Base-by-base conservation (phyloP, 1,140 invertebrate genomes). In the Gonatopus flavifemur region DNA sequence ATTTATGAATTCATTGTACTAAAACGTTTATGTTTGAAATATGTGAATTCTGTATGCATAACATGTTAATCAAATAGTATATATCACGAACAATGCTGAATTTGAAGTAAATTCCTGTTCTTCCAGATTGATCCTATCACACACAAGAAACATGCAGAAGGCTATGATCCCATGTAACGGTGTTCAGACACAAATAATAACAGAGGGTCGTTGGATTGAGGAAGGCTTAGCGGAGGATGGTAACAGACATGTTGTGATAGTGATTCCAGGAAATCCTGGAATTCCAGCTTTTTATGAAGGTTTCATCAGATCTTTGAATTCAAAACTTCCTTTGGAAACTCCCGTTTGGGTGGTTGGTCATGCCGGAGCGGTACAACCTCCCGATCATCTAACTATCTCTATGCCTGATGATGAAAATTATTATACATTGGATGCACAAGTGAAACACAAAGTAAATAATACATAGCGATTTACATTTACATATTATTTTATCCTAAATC, bases 261-360 rank as follows among this genome's bases (percentile, higher is more conserved):
- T 82, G 13, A 82, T 87, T 57, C 77, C 82, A 61, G 90, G 88
- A 16, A 90, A 91, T 74, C 88, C 89, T 32, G 81, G 81, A 2
- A 51, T 88, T 15, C 81, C 87, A 7, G 80, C 82, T 35, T 92
- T 86, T 69, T 93, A 94, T 64, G 79, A 82, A 21, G 77, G 81
- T 60, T 93, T 93, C 64, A 80, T 87, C 45, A 72, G 81, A 49
- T 66, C 75, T 1, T 38, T 93, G 1, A 83, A 88, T 60, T 58
- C 76, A 30, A 77, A 79, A 58, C 60, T 84, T 38, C 74, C 81
- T 4, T 59, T 69, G 12, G 72, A 81, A 40, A 76, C 84, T 39
- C 86, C 88, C 24, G 82, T 93, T 3, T 90, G 89, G 88, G 81
- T 85, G 19, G 55, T 88, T 52, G 86, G 87, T 46, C 89, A 94